phyloP scores from a whole-genome alignment of 37 sponge, comb jelly and placozoan species.

The Sycon ciliatum region DNA sequence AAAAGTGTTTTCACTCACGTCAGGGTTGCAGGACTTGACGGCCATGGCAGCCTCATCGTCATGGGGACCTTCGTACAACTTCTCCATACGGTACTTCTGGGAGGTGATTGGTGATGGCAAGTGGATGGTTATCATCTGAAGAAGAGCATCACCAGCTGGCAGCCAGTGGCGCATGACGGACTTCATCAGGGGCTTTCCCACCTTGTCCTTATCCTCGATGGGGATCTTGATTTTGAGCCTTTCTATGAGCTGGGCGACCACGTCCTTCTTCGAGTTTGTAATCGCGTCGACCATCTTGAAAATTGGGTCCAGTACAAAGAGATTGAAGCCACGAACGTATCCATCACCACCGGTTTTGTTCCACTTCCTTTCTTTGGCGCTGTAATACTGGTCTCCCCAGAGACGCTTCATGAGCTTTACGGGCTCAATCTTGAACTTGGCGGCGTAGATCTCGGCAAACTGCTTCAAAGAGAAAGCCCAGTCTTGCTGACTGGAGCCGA shows the following conservation, averaged over 20 bases:
- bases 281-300: conserved; percentile 90
- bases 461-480: conserved; percentile 99
- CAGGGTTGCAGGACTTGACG: conserved; percentile 88
- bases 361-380: conserved; percentile 79
- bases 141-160: conserved; percentile 88
- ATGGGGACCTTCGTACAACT: conserved; percentile 94
- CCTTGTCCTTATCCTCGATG: conserved; percentile 52
- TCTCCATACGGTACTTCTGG: conserved; percentile 92
- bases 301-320: conserved; percentile 96
- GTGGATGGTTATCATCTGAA: conserved; percentile 95
- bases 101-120: conserved; percentile 96
- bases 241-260: conserved; percentile 62
- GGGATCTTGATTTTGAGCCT: conserved; percentile 77
- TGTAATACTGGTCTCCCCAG: conserved; percentile 95
- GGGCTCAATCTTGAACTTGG: conserved; percentile 91
- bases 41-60: conserved; percentile 86
- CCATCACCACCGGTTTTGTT: conserved; percentile 66
- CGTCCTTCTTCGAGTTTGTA: conserved; percentile 89
- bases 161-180: conserved; percentile 73
- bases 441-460: conserved; percentile 94
- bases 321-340: conserved; percentile 83
- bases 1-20: conserved; percentile 38
- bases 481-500: conserved; percentile 96
- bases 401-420: conserved; percentile 86
- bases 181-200: conserved; percentile 62